Conservation (phyloP, 2,888 invertebrate genomes). For the Heliconius hortense region DNA sequence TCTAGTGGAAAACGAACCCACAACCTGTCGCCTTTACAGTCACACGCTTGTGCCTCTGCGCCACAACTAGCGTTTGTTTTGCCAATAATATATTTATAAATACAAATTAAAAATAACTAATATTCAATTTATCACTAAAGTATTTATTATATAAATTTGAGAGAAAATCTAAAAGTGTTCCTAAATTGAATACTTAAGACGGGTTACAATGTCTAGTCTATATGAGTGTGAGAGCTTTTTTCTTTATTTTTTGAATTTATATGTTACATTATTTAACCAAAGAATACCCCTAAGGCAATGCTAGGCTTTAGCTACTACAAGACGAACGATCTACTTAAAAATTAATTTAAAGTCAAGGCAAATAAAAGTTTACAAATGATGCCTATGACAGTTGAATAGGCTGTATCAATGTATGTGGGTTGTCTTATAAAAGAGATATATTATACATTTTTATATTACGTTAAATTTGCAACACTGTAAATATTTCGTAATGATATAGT, state of each 20-base stretch:
- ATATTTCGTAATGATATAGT: not conserved
- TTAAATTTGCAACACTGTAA: constrained; percentile 6
- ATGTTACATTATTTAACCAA: not conserved
- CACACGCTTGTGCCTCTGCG: too few relatives aligned
- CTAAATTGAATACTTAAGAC: too few relatives aligned
- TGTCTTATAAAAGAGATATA: not conserved
- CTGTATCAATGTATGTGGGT: constrained; percentile 1
- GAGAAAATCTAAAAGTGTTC: too few relatives aligned
- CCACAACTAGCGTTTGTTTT: too few relatives aligned
- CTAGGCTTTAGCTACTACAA: not conserved
- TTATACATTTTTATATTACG: not conserved
- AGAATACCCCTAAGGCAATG: not conserved
- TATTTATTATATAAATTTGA: too few relatives aligned
- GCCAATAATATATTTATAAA: too few relatives aligned
- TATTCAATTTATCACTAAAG: too few relatives aligned
- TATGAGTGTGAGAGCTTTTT: too few relatives aligned
- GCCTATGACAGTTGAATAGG: constrained; percentile 25
- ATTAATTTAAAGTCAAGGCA: constrained; percentile 18
- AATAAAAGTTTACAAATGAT: constrained; percentile 19
- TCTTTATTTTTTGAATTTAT: not conserved
- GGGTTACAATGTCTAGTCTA: too few relatives aligned
- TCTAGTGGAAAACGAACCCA: too few relatives aligned
- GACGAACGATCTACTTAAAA: not conserved
- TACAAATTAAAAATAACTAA: too few relatives aligned
- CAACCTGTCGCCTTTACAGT: too few relatives aligned